Conservation (phyloP, 2,888 invertebrate genomes). For the Neuroscelio doddi region DNA sequence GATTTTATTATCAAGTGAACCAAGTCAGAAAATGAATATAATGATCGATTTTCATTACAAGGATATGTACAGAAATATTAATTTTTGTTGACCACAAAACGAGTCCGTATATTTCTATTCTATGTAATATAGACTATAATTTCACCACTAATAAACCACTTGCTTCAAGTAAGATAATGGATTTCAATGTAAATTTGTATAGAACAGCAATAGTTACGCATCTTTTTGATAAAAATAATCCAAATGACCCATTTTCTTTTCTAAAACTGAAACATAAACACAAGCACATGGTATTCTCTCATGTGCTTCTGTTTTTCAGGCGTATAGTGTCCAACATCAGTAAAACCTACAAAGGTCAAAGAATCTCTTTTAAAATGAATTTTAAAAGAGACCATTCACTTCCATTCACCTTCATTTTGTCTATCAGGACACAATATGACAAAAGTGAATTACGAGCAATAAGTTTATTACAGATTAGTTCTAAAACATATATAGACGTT, state of each 20-base stretch:
- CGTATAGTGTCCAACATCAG: conserved; percentile 47
- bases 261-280: conserved; percentile 51
- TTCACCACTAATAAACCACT: conserved; percentile 33
- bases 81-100: not conserved
- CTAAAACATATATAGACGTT: no score
- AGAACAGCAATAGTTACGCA: not conserved
- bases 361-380: no score
- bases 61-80: not conserved
- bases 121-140: conserved; percentile 44
- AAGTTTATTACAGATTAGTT: not conserved
- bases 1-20: conserved; percentile 26
- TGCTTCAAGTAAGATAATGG: not conserved
- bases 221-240: not conserved
- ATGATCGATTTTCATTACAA: conserved; percentile 26
- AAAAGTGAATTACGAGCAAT: not conserved
- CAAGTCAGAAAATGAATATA: conserved; percentile 49
- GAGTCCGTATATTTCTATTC: conserved; percentile 15
- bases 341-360: conserved; percentile 42
- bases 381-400: no score
- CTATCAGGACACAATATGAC: conserved; percentile 22
- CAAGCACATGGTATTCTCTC: conserved; percentile 52
- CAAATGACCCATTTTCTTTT: conserved; percentile 40
- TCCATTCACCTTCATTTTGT: conserved; percentile 18
- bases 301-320: conserved; percentile 33
- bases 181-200: not conserved